These are phyloP conservation scores for Zaprionus africanus DNA, from an alignment of 1,140 invertebrate genomes.

Conservation along the genomic window DNA sequence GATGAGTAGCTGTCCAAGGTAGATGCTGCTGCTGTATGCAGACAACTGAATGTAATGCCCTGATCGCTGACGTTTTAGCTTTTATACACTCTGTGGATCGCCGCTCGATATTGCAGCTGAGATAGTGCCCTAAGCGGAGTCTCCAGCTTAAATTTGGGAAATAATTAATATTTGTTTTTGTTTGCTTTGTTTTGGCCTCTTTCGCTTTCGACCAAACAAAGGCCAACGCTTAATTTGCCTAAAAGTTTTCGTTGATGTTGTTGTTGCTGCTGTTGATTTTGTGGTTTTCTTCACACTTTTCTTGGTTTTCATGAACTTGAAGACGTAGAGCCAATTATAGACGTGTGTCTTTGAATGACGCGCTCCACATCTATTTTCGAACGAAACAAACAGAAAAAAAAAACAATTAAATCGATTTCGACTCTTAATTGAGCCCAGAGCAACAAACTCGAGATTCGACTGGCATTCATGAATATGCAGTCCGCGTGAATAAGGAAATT, in stretches of 20 bases:
- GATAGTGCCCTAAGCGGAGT: constrained; percentile 26
- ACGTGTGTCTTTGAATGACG: constrained; percentile 40
- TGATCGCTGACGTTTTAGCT: constrained; percentile 47
- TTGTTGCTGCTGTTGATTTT: constrained; percentile 16
- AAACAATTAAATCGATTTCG: constrained; percentile 60
- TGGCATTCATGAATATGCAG: constrained; percentile 68
- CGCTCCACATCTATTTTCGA: constrained; percentile 26
- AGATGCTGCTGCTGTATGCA: constrained; percentile 64
- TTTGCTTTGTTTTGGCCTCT: constrained; percentile 5
- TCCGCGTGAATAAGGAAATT: constrained; percentile 16
- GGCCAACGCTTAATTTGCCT: constrained; percentile 57
- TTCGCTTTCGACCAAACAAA: constrained; percentile 37
- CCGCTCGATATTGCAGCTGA: constrained; percentile 25
- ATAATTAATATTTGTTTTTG: constrained; percentile 52
- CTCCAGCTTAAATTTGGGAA: constrained; percentile 43
- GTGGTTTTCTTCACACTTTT: constrained; percentile 77
- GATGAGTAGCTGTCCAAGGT: constrained; percentile 21
- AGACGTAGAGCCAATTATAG: constrained; percentile 64
- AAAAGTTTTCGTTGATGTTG: constrained; percentile 8
- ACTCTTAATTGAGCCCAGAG: constrained; percentile 52
- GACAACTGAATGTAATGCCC: constrained; percentile 63
- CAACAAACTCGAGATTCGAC: constrained; percentile 8
- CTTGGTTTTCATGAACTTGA: constrained; percentile 75
- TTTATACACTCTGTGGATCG: constrained; percentile 63
- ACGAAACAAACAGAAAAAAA: background rate